Evolutionary conservation across 2,888 invertebrate species (phyloP).

Genomic region (Pseudococcus jackbeardsleyi): DNA sequence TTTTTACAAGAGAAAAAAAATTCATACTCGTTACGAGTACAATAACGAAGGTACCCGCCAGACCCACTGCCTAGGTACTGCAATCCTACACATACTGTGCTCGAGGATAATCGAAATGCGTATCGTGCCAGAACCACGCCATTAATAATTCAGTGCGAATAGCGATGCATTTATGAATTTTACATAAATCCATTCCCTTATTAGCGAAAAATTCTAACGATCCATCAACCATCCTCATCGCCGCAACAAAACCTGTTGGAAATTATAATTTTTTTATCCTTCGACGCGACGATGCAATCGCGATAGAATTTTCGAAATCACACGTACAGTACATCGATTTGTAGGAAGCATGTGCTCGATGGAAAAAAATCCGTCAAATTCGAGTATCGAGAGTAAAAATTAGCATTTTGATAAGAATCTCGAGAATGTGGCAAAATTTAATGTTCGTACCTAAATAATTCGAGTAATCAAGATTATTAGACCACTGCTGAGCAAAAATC

Average conservation of each 20-base stretch:
- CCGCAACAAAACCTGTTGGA: neutral
- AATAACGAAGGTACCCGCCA: neutral
- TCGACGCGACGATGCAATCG: neutral
- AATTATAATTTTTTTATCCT: constrained; percentile 5
- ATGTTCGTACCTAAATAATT: too few relatives aligned
- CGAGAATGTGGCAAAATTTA: neutral
- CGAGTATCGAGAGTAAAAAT: neutral
- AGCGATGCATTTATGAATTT: constrained; percentile 40
- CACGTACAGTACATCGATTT: neutral
- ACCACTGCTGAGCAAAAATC: too few relatives aligned
- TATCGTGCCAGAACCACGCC: constrained; percentile 2
- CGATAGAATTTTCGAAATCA: neutral
- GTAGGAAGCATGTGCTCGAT: neutral
- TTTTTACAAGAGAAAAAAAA: too few relatives aligned
- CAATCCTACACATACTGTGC: neutral
- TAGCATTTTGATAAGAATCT: neutral
- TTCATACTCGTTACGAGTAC: too few relatives aligned
- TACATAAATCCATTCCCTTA: constrained; percentile 32
- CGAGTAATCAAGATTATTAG: too few relatives aligned
- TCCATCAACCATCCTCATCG: neutral
- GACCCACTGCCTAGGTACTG: neutral
- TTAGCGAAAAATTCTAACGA: neutral
- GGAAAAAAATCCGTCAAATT: neutral
- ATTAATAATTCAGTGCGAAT: constrained; percentile 42
- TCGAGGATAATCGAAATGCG: constrained; percentile 13